Conservation (phyloP, 1,140 invertebrate genomes). For the Drosophila tsacasi region DNA sequence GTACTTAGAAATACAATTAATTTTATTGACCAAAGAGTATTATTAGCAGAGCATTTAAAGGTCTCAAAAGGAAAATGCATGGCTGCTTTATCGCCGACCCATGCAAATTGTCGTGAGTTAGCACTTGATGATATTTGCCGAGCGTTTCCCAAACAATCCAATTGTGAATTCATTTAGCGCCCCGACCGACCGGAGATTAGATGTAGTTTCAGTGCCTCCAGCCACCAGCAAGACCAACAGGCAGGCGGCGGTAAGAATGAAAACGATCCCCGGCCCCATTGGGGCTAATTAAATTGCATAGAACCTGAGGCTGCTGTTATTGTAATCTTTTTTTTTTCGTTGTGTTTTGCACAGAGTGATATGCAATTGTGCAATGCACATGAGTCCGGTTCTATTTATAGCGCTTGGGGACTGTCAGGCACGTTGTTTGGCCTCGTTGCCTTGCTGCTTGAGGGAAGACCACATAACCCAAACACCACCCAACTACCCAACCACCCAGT, state of each 20-base stretch:
- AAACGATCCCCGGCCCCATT: conserved; percentile 3
- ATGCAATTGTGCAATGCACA: conserved; percentile 57
- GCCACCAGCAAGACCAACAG: conserved; percentile 3
- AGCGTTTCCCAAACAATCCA: conserved; percentile 34
- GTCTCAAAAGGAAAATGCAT: background rate
- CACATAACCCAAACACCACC: conserved; percentile 5
- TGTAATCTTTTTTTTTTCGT: conserved; percentile 22
- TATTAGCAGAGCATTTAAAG: conserved; percentile 10
- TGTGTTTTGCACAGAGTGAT: conserved; percentile 34
- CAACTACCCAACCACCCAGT: background rate
- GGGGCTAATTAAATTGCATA: conserved; percentile 56
- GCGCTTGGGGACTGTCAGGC: conserved; percentile 15
- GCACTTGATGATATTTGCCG: conserved; percentile 37
- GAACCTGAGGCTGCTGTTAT: conserved; percentile 25
- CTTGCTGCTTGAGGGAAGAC: conserved; percentile 35
- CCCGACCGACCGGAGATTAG: conserved; percentile 34
- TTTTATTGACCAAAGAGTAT: background rate
- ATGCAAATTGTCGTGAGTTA: conserved; percentile 44
- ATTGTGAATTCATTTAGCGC: conserved; percentile 53
- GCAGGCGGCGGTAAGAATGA: background rate
- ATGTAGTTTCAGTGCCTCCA: conserved; percentile 15
- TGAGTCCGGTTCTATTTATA: conserved; percentile 48
- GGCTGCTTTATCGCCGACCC: background rate
- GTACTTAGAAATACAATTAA: background rate
- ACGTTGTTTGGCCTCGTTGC: conserved; percentile 49